These are phyloP conservation scores for Colius striatus DNA, from an alignment of 2,113 vertebrate genomes.

Conservation along the genomic window DNA sequence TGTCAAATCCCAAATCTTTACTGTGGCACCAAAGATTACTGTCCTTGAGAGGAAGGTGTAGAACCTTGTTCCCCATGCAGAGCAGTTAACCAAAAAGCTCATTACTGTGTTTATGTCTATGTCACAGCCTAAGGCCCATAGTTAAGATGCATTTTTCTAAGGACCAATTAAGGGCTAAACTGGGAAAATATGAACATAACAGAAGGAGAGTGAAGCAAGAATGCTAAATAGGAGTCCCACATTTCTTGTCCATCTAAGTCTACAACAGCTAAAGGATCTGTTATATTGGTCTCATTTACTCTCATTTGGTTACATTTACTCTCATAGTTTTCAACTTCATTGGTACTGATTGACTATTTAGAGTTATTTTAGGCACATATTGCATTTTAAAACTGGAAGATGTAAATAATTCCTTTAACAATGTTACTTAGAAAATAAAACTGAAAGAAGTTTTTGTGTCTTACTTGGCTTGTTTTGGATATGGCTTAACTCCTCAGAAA, in stretches of 20 bases:
- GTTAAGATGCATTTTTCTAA: not conserved
- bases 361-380: not conserved
- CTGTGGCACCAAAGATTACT: not conserved
- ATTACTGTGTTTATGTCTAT: not conserved
- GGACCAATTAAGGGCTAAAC: not conserved
- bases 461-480: not conserved
- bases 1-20: not conserved
- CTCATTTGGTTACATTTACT: not conserved
- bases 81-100: not conserved
- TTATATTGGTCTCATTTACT: not conserved
- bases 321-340: not conserved
- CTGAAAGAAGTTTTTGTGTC: not conserved
- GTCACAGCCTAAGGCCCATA: not conserved
- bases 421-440: not conserved
- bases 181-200: not conserved
- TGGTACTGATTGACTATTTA: not conserved
- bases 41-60: not conserved
- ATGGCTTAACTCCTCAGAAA: not conserved
- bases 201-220: not conserved
- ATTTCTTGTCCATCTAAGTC: not conserved
- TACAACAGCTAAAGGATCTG: not conserved
- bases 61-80: not conserved
- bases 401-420: not conserved
- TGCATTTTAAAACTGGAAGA: not conserved
- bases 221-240: not conserved